Percentiles rank a stretch among this genome's conserved stretches.
phyloP scores from a whole-genome alignment of 2,797 vertebrate genomes.

The Danio aesculapii region DNA sequence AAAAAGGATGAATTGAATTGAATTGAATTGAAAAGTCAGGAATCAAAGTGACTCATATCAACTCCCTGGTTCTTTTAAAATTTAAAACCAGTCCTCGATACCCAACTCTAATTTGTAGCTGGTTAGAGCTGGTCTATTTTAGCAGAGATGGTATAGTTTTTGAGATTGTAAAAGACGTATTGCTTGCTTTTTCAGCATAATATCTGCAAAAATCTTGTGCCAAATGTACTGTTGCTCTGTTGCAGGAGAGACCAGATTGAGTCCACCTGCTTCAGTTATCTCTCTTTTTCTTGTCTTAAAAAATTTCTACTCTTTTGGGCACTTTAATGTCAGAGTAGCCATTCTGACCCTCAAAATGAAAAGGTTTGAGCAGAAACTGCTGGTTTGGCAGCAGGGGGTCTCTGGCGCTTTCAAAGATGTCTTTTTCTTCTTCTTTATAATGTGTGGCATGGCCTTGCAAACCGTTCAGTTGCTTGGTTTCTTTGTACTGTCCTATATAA shows the following conservation, averaged over 20 bases:
- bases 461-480: conserved; percentile 1
- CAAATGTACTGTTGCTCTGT: neutral
- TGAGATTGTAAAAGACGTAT: neutral
- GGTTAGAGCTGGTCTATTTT: neutral
- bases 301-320: neutral
- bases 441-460: neutral
- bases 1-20: too few relatives aligned
- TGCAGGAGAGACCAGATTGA: neutral
- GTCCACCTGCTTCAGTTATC: neutral
- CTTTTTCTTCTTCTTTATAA: neutral
- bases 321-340: neutral
- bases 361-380: conserved; percentile 8
- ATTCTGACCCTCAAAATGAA: neutral
- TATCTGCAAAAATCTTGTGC: neutral
- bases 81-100: too few relatives aligned
- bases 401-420: neutral
- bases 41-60: too few relatives aligned
- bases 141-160: neutral
- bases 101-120: neutral
- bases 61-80: too few relatives aligned
- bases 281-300: neutral
- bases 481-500: neutral
- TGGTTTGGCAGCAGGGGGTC: conserved; percentile 27
- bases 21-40: too few relatives aligned
- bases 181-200: neutral